Evolutionary conservation across 2,797 vertebrate genomes (phyloP).

Genomic region (Alca torda): DNA sequence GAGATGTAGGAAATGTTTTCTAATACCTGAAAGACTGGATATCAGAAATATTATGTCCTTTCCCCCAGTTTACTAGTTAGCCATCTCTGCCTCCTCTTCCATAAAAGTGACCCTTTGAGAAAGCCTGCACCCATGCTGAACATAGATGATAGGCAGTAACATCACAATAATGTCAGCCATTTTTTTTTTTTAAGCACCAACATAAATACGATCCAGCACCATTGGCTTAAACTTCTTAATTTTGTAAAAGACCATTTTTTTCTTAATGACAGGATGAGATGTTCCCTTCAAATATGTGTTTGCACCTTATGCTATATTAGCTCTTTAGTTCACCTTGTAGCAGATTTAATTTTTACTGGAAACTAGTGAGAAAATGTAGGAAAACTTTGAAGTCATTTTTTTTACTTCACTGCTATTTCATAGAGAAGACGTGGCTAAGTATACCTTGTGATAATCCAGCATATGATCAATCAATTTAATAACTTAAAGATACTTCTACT

Average conservation of each 20-base stretch:
- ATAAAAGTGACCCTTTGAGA: background rate
- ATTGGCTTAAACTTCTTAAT: background rate
- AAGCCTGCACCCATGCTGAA: background rate
- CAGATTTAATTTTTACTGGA: background rate
- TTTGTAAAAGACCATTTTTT: background rate
- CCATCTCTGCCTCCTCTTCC: background rate
- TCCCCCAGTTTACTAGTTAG: background rate
- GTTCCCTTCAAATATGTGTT: background rate
- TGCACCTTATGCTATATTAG: rapidly evolving
- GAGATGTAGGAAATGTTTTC: background rate
- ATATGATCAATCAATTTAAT: background rate
- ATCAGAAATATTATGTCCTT: background rate
- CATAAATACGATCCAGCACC: background rate
- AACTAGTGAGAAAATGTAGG: background rate
- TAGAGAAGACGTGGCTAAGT: background rate
- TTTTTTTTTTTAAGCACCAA: background rate
- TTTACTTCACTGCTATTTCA: background rate
- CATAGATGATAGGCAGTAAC: background rate
- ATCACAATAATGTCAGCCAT: background rate
- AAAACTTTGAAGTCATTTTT: background rate
- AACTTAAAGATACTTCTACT: background rate
- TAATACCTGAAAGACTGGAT: background rate
- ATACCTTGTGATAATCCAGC: background rate
- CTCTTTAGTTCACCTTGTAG: background rate
- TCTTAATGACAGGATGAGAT: background rate